Evolutionary conservation across 2,797 vertebrate genomes (phyloP).

Genomic region (Sitta carolinensis): DNA sequence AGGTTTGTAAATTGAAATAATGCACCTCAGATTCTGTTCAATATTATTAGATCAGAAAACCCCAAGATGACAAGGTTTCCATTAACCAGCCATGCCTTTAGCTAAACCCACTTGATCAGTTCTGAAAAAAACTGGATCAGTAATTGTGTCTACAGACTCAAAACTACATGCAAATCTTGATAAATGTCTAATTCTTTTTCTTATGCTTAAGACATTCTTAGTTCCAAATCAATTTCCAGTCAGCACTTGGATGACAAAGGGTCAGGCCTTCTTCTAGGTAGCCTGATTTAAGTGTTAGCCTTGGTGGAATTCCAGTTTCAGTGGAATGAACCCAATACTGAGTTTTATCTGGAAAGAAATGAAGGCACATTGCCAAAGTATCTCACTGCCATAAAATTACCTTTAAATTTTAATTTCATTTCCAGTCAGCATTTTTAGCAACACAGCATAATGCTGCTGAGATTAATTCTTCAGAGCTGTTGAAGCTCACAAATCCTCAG

Average conservation of each 20-base stretch:
- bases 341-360: background rate
- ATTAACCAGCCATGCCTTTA: background rate
- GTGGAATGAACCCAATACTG: background rate
- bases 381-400: background rate
- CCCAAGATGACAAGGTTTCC: background rate
- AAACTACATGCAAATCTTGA: background rate
- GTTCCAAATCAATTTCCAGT: background rate
- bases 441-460: background rate
- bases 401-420: background rate
- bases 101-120: rapidly evolving
- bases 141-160: background rate
- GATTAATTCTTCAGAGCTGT: background rate
- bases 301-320: background rate
- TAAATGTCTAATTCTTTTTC: background rate
- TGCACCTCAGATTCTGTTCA: background rate
- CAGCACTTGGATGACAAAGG: background rate
- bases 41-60: background rate
- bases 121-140: background rate
- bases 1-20: background rate
- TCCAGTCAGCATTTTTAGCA: background rate
- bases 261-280: background rate
- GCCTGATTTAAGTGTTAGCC: background rate
- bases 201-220: background rate
- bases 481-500: background rate
- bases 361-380: background rate